Conservation (phyloP, 2,888 invertebrate species). For the Malacosoma neustria region DNA sequence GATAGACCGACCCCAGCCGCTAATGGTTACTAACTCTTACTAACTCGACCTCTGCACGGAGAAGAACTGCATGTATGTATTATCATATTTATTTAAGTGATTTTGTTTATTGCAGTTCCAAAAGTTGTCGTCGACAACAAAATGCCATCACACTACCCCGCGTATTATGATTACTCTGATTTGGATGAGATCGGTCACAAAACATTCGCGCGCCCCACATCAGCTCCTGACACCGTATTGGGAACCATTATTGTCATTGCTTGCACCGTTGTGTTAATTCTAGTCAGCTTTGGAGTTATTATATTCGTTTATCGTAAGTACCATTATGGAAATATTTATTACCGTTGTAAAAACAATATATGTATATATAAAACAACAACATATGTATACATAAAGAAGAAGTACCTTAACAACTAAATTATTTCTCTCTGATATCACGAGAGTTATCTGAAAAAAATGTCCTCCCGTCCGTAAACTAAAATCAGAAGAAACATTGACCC, state of each 20-base stretch:
- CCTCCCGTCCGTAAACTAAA: too few relatives aligned
- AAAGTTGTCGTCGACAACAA: slow-evolving; percentile 34
- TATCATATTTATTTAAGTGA: slow-evolving; percentile 1
- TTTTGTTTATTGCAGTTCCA: slow-evolving; percentile 37
- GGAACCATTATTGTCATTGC: slow-evolving; percentile 30
- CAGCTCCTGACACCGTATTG: slow-evolving; percentile 25
- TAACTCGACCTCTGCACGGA: neutral
- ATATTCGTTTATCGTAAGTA: slow-evolving; percentile 32
- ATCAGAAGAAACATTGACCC: too few relatives aligned
- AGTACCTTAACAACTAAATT: too few relatives aligned
- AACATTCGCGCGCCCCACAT: slow-evolving; percentile 27
- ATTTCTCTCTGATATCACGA: too few relatives aligned
- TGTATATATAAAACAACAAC: too few relatives aligned
- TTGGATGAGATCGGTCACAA: slow-evolving; percentile 21
- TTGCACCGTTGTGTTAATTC: slow-evolving; percentile 22
- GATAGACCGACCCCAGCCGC: too few relatives aligned
- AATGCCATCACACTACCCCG: slow-evolving; percentile 53
- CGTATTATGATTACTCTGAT: slow-evolving; percentile 54
- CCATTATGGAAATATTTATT: neutral
- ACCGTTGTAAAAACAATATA: too few relatives aligned
- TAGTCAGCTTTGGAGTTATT: slow-evolving; percentile 23
- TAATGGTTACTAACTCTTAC: too few relatives aligned
- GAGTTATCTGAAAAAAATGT: too few relatives aligned
- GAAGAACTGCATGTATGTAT: neutral
- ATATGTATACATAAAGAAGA: too few relatives aligned